phyloP scores from a whole-genome alignment of 2,888 invertebrate genomes.

The Diploptera punctata region DNA sequence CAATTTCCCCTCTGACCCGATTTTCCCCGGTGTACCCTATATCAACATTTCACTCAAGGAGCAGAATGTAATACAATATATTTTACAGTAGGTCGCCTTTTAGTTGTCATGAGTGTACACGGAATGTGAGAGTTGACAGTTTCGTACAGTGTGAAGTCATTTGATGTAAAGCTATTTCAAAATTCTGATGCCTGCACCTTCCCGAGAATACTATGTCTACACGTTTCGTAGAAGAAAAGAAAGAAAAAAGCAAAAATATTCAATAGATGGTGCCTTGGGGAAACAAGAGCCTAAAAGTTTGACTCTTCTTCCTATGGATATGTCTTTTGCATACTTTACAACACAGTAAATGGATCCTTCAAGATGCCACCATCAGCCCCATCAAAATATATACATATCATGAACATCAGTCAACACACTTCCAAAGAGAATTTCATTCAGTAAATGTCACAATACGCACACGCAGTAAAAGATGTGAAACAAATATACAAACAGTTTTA shows the following conservation, averaged over 20 bases:
- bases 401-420: conserved; percentile 6
- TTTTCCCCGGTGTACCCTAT: no score
- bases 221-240: background rate
- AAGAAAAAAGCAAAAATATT: conserved; percentile 13
- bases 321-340: conserved; percentile 19
- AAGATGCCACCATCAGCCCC: conserved; percentile 19
- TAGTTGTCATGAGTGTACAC: background rate
- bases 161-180: conserved; percentile 22
- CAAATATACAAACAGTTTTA: no score
- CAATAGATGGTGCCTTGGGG: conserved; percentile 23
- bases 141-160: conserved; percentile 11
- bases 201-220: background rate
- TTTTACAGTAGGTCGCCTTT: conserved; percentile 2
- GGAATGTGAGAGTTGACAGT: conserved; percentile 10
- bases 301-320: conserved; percentile 16
- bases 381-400: conserved; percentile 10
- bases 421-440: background rate
- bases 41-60: no score
- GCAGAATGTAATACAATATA: no score
- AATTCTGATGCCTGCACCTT: conserved; percentile 13
- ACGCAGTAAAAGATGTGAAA: no score
- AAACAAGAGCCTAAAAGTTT: conserved; percentile 19
- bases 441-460: no score
- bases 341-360: conserved; percentile 18
- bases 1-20: no score